A percentile compares a stretch with the other conserved stretches of the same genome.
These are phyloP conservation scores for Phlogophora meticulosa DNA, from an alignment of 2,888 invertebrate genomes.

Conservation along the genomic window DNA sequence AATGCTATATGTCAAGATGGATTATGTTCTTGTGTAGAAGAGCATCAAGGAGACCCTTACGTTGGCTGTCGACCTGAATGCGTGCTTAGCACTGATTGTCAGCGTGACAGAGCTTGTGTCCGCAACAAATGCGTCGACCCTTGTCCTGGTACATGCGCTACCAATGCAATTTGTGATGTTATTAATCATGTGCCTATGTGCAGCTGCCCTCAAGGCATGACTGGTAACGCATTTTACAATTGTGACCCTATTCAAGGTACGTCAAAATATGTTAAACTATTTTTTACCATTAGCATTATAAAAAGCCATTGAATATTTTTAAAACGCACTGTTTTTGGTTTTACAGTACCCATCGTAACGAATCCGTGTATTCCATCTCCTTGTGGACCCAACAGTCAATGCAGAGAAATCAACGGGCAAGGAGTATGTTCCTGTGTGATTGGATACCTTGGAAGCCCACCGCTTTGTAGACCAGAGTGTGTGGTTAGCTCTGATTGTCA, in stretches of 20 bases:
- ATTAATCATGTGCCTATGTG: slow-evolving; percentile 94
- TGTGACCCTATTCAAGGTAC: slow-evolving; percentile 91
- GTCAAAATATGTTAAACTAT: too few species aligned
- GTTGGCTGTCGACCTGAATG: slow-evolving; percentile 94
- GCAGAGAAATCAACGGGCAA: slow-evolving; percentile 92
- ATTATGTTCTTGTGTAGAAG: slow-evolving; percentile 91
- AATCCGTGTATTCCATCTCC: slow-evolving; percentile 94
- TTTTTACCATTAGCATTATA: too few species aligned
- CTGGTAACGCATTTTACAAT: slow-evolving; percentile 93
- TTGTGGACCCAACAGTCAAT: slow-evolving; percentile 95
- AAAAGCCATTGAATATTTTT: too few species aligned
- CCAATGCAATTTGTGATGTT: slow-evolving; percentile 93
- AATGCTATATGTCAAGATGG: slow-evolving; percentile 92
- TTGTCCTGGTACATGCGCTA: slow-evolving; percentile 93
- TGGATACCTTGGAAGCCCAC: slow-evolving; percentile 93
- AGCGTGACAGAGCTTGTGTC: slow-evolving; percentile 92
- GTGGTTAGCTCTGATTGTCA: slow-evolving; percentile 94
- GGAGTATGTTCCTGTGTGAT: slow-evolving; percentile 94
- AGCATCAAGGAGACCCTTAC: slow-evolving; percentile 93
- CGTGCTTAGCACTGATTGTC: slow-evolving; percentile 93
- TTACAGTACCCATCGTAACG: slow-evolving; percentile 81
- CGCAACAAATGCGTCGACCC: slow-evolving; percentile 93
- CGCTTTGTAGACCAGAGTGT: slow-evolving; percentile 95
- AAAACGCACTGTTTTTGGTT: slow-evolving; percentile 35
- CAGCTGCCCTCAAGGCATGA: slow-evolving; percentile 93